phyloP scores from a whole-genome alignment of 2,888 invertebrate genomes.

The Ganaspis brasiliensis region DNA sequence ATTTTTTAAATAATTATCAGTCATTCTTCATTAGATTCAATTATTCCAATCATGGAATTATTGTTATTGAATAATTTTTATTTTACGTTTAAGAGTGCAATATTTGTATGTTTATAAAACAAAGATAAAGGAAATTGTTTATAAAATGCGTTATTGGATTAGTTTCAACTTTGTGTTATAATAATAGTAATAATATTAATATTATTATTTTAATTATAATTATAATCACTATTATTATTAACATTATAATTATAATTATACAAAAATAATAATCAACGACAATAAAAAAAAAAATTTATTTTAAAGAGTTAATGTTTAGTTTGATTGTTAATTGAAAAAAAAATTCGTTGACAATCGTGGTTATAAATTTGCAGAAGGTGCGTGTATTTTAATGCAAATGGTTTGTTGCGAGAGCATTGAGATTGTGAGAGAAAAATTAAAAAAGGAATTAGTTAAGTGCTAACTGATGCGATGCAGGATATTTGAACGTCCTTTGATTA shows the following conservation, averaged over 20 bases:
- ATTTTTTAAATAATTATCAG: background rate
- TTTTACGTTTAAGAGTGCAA: too few species aligned
- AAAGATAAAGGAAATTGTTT: too few species aligned
- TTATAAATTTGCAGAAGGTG: background rate
- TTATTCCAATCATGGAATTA: too few species aligned
- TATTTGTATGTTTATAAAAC: too few species aligned
- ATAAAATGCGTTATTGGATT: too few species aligned
- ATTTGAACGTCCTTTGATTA: background rate
- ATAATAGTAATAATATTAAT: too few species aligned
- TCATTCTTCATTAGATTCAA: too few species aligned
- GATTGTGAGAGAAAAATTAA: slow-evolving; percentile 30
- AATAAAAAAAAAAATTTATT: background rate
- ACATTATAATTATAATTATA: too few species aligned
- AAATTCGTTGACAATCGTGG: background rate
- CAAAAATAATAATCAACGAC: background rate
- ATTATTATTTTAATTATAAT: too few species aligned
- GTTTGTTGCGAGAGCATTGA: background rate
- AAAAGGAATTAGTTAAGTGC: slow-evolving; percentile 9
- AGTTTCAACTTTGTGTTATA: too few species aligned
- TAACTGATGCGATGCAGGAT: slow-evolving; percentile 42
- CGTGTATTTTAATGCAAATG: background rate
- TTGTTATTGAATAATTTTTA: too few species aligned
- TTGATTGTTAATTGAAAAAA: background rate
- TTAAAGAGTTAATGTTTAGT: background rate
- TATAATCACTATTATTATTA: too few species aligned